Conservation (phyloP, 1,140 invertebrate genomes). For the Vanessa tameamea region DNA sequence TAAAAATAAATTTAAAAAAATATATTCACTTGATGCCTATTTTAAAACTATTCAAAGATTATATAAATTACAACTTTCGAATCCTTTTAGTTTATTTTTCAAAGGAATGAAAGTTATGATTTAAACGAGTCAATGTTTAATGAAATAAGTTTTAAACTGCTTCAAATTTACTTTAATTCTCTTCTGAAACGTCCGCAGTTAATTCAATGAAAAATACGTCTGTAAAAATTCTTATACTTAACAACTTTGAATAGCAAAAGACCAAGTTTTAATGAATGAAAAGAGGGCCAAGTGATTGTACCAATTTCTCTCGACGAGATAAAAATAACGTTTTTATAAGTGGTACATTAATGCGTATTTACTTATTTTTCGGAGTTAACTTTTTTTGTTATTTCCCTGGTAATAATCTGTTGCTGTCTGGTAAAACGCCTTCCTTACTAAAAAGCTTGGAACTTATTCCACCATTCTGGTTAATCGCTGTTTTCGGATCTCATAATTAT, state of each 20-base stretch:
- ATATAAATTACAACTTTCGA: neutral
- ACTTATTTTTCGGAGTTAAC: neutral
- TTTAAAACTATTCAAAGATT: no score
- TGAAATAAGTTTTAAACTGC: conserved; percentile 9
- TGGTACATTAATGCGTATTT: conserved; percentile 3
- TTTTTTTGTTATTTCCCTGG: neutral
- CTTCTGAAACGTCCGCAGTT: neutral
- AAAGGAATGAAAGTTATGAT: neutral
- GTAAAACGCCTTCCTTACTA: no score
- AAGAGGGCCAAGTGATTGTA: conserved; percentile 30
- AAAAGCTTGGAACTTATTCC: no score
- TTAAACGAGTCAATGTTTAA: conserved; percentile 3
- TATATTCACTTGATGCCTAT: no score
- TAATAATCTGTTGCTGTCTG: no score
- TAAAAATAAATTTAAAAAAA: no score
- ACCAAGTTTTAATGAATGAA: conserved; percentile 32
- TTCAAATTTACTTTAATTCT: conserved; percentile 13
- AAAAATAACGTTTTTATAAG: conserved; percentile 20
- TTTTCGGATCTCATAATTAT: no score
- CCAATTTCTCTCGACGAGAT: conserved; percentile 27
- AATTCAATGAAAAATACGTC: conserved; percentile 27
- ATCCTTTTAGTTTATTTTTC: neutral
- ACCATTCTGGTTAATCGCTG: no score
- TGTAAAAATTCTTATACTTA: conserved; percentile 25
- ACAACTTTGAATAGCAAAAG: conserved; percentile 30